A percentile compares a stretch with the other conserved stretches of the same genome.
These are phyloP conservation scores for Hemicentrotus pulcherrimus DNA, from an alignment of 35 echinoderm and acorn worm species.

Conservation along the genomic window DNA sequence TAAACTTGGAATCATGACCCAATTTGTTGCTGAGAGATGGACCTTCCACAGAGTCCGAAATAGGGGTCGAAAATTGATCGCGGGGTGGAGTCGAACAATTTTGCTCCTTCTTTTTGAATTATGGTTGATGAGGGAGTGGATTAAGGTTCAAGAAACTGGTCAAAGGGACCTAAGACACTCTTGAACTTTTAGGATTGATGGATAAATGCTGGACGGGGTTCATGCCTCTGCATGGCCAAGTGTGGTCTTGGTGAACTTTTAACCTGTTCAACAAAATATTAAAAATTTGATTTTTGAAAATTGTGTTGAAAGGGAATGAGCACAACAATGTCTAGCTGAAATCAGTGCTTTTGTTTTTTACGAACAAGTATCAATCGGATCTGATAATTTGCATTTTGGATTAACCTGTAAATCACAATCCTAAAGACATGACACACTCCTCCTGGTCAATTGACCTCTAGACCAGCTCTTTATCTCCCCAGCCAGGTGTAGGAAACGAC, in stretches of 20 bases:
- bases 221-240: neutral
- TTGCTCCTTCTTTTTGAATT: neutral
- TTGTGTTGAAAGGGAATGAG: neutral
- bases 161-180: neutral
- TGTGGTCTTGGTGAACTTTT: neutral
- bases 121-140: neutral
- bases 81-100: neutral
- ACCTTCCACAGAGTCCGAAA: neutral
- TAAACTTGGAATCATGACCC: constrained; percentile 3
- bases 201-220: neutral
- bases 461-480: too few relatives aligned
- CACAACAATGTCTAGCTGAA: neutral
- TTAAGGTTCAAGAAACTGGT: neutral
- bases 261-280: neutral
- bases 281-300: neutral
- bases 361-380: too few relatives aligned
- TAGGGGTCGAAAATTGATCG: neutral
- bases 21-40: constrained; percentile 11
- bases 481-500: too few relatives aligned
- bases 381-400: too few relatives aligned
- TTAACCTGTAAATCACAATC: too few relatives aligned
- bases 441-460: too few relatives aligned
- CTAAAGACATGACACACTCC: too few relatives aligned
- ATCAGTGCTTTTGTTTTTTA: too few relatives aligned
- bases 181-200: neutral